Percentiles rank a stretch among this genome's conserved stretches.
phyloP scores from a whole-genome alignment of 2,888 invertebrate genomes.

The Corbicula japonica region DNA sequence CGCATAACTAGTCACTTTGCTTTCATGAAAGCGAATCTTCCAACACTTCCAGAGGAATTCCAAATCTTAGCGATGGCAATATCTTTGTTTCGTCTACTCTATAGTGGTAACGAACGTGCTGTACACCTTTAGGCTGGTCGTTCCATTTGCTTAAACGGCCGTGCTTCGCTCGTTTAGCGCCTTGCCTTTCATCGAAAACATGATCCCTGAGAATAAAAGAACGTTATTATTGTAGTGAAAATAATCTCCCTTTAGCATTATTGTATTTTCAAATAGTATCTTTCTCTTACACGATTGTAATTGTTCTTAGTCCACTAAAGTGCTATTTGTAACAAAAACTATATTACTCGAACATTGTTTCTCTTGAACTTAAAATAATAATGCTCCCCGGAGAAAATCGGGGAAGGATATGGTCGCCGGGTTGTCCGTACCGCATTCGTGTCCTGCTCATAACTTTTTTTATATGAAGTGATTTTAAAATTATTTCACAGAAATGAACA shows the following conservation, averaged over 20 bases:
- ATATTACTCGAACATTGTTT: not conserved
- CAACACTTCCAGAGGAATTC: constrained; percentile 1
- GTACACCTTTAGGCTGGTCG: constrained; percentile 3
- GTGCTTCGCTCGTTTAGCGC: not conserved
- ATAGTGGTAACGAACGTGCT: too few species aligned
- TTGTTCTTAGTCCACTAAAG: not conserved
- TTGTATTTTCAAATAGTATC: not conserved
- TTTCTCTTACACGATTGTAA: not conserved
- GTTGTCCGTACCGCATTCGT: too few species aligned
- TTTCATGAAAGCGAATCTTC: constrained; percentile 2
- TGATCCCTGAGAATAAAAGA: constrained; percentile 1
- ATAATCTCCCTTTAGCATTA: not conserved
- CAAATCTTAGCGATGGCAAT: not conserved
- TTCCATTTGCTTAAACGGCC: not conserved
- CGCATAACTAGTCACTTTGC: constrained; percentile 1
- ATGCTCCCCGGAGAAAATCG: too few species aligned
- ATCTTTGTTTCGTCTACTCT: too few species aligned
- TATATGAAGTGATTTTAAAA: too few species aligned
- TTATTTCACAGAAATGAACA: too few species aligned
- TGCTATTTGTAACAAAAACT: not conserved
- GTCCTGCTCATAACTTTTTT: too few species aligned
- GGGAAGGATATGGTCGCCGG: too few species aligned
- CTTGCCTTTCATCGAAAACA: not conserved
- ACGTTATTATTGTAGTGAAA: not conserved
- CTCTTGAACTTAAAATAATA: too few species aligned